Evolutionary conservation across 2,888 invertebrate genomes (phyloP), one percentile per base, ranked within the genome.

Genomic region (Dicyrtomina minuta): DNA sequence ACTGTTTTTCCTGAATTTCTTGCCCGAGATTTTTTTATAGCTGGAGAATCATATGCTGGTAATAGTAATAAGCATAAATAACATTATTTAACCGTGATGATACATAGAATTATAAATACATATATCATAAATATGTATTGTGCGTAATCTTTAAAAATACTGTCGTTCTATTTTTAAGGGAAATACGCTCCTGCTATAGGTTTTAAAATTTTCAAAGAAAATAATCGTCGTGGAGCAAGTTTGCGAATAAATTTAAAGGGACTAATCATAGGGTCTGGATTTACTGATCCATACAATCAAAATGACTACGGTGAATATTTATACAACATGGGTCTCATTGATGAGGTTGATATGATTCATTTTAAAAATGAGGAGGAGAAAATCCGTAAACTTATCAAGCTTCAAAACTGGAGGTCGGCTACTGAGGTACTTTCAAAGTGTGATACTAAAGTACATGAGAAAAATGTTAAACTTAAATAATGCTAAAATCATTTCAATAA

Each of bases 41-140:
- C 92, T 0, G 96, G 96, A 0, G 95, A 96, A 83, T 93, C 93
- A 0, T 94, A 94, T 80, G 93, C 87, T 55, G 94, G 87, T 41
- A 85, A 85, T 17, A 59, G 10, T 15, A 56, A 60, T 17, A 60
- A n/a, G n/a, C n/a, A n/a, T n/a, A n/a, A n/a, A n/a, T n/a, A n/a
- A n/a, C n/a, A n/a, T n/a, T n/a, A n/a, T n/a, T n/a, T n/a, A n/a
- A n/a, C n/a, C n/a, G 26, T n/a, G 33, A 33, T 60, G 3, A 33
- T 8, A 58, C 8, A 13, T 12, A 26, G 12, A 26, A 26, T 22
- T 8, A 22, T 33, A 24, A 58, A 22, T 24, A 15, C 49, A 49
- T 15, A 55, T 39, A 49, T n/a, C n/a, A n/a, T n/a, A n/a, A n/a
- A n/a, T n/a, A n/a, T n/a, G n/a, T n/a, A n/a, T n/a, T n/a, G n/a